Base-by-base conservation (phyloP, 2,113 vertebrate genomes). In the Pimephales promelas region DNA sequence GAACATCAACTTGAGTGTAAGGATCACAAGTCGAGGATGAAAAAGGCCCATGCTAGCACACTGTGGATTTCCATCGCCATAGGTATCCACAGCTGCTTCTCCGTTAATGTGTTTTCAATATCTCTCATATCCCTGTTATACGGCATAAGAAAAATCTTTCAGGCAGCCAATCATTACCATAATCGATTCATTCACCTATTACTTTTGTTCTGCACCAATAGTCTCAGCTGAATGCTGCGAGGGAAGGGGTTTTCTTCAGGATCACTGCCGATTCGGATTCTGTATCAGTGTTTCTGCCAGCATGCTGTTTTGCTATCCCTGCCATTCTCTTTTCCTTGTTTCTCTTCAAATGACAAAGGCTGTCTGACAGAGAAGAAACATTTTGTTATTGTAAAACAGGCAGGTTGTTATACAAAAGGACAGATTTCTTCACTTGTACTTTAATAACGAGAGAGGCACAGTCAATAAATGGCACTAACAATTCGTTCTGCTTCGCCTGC, bases 401-500 rank as follows among this genome's bases (percentile, higher is more conserved):
- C 92, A 94, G 95, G 94, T 94, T 94, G 94, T 95, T 95, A 94
- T 92, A 95, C 92, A 94, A 95, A 92, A 93, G 94, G 95, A 95
- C 93, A 93, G 93, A 94, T 95, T 95, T 92, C 93, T 94, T 91
- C 94, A 93, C 93, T 94, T 94, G 94, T 92, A 92, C 93, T 92
- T 94, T 95, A 96, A 96, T 95, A 93, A 84, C 73, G 93, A 95
- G 94, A 93, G 94, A 91, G 94, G 92, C 93, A 93, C 94, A 96
- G 95, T 96, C 94, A 93, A 96, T 97, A 96, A 95, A 94, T 93
- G 93, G 95, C 94, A 94, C 94, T 93, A 96, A 95, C 94, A 95
- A 95, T 95, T 95, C 93, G 94, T 97, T 97, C 95, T 95, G 95
- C 95, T 95, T 94, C 93, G 91, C 93, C 93, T 94, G 92, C 92